These are phyloP conservation scores for Criorhina ranunculi DNA, from an alignment of 2,888 invertebrate species.

Conservation along the genomic window DNA sequence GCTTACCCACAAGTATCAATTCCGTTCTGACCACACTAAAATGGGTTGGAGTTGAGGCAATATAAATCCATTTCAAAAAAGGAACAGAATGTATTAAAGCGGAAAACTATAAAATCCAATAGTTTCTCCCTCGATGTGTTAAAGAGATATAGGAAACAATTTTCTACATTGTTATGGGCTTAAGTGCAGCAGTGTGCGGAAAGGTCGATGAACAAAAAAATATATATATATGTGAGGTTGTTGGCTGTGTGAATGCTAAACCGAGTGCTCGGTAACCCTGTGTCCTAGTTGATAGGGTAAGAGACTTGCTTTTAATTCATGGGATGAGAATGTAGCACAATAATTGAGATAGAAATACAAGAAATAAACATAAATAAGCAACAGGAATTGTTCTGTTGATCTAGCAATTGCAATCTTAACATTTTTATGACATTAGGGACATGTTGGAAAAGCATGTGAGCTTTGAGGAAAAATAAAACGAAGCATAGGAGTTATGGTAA, in stretches of 20 bases:
- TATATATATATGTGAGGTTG: slow-evolving; percentile 17
- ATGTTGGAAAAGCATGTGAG: no score
- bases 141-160: slow-evolving; percentile 75
- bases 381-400: slow-evolving; percentile 37
- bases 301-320: slow-evolving; percentile 54
- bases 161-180: slow-evolving; percentile 74
- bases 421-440: no score
- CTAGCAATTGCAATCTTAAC: neutral
- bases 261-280: neutral
- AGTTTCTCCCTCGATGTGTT: slow-evolving; percentile 73
- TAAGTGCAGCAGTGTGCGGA: slow-evolving; percentile 68
- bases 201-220: slow-evolving; percentile 61
- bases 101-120: slow-evolving; percentile 76
- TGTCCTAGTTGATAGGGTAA: slow-evolving; percentile 18
- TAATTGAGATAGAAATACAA: slow-evolving; percentile 43
- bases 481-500: no score
- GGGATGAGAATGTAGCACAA: slow-evolving; percentile 39
- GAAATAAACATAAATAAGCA: slow-evolving; percentile 53
- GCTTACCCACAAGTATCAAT: slow-evolving; percentile 53
- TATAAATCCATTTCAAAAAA: slow-evolving; percentile 69
- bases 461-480: no score
- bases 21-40: slow-evolving; percentile 61
- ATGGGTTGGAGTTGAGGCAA: slow-evolving; percentile 49
- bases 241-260: neutral
- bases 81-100: slow-evolving; percentile 67